Percentiles rank a stretch among this genome's conserved stretches.
Conservation (phyloP, 1,140 invertebrate species). For the Drosophila kohkoa region DNA sequence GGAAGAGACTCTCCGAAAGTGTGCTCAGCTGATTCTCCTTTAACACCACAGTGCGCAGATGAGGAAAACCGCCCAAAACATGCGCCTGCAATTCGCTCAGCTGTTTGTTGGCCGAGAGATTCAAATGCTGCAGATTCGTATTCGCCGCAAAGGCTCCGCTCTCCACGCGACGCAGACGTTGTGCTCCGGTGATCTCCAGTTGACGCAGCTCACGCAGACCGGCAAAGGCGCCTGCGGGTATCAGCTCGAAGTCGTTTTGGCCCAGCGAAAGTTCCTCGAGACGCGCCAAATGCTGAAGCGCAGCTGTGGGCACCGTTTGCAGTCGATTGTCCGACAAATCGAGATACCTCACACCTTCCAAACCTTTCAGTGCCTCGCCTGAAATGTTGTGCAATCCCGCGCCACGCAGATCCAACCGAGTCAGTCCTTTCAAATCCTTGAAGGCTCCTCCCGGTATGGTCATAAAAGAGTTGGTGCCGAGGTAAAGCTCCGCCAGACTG, state of each 20-base stretch:
- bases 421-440: slow-evolving; percentile 89
- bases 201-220: slow-evolving; percentile 91
- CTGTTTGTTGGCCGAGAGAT: slow-evolving; percentile 91
- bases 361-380: slow-evolving; percentile 90
- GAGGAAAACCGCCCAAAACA: slow-evolving; percentile 91
- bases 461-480: slow-evolving; percentile 93
- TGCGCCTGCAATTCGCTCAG: slow-evolving; percentile 90
- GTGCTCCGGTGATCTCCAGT: slow-evolving; percentile 91
- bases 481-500: slow-evolving; percentile 92
- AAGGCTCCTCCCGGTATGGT: slow-evolving; percentile 91
- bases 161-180: slow-evolving; percentile 89
- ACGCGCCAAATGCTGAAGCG: slow-evolving; percentile 89
- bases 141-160: slow-evolving; percentile 92
- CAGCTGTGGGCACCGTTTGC: slow-evolving; percentile 90
- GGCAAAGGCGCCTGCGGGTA: slow-evolving; percentile 90
- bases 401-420: slow-evolving; percentile 91
- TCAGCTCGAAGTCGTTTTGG: slow-evolving; percentile 91
- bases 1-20: slow-evolving; percentile 90
- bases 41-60: slow-evolving; percentile 90
- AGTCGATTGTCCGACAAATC: slow-evolving; percentile 93
- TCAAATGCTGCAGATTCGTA: slow-evolving; percentile 91
- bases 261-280: slow-evolving; percentile 93
- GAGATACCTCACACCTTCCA: slow-evolving; percentile 90
- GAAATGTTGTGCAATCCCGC: slow-evolving; percentile 92
- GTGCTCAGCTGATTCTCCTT: slow-evolving; percentile 91